Conservation (phyloP, 2,888 invertebrate species). For the Protula sp. region DNA sequence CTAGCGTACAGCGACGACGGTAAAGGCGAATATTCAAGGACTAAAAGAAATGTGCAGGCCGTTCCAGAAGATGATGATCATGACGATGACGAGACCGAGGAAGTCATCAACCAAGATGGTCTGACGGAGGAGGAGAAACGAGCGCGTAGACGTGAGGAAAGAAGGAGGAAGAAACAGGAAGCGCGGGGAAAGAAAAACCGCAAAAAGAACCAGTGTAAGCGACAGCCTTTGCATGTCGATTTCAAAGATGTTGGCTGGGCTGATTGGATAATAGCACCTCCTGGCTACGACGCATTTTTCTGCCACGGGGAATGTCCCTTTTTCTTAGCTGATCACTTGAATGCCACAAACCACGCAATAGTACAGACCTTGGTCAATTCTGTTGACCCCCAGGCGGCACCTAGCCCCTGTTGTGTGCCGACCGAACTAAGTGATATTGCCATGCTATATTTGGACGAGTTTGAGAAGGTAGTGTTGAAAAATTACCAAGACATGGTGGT, state of each 20-base stretch:
- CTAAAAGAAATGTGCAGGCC: background rate
- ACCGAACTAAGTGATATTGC: slow-evolving; percentile 89
- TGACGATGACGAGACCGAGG: background rate
- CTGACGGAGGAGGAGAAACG: background rate
- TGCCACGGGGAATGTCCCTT: slow-evolving; percentile 95
- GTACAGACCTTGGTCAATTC: slow-evolving; percentile 57
- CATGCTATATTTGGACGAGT: slow-evolving; percentile 92
- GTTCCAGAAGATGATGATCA: background rate
- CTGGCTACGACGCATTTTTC: slow-evolving; percentile 92
- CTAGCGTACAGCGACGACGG: slow-evolving; percentile 67
- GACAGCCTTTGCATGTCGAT: slow-evolving; percentile 86
- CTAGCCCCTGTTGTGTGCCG: slow-evolving; percentile 95
- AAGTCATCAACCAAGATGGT: background rate
- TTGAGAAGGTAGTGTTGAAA: slow-evolving; percentile 92
- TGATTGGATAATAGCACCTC: slow-evolving; percentile 97
- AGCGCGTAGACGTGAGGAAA: background rate
- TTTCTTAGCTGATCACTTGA: slow-evolving; percentile 87
- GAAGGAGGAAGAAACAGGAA: background rate
- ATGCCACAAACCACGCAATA: slow-evolving; percentile 98
- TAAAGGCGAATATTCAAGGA: background rate
- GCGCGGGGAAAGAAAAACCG: background rate
- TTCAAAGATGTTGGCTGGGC: slow-evolving; percentile 96
- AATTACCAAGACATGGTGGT: slow-evolving; percentile 99
- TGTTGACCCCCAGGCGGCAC: slow-evolving; percentile 69
- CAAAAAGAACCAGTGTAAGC: slow-evolving; percentile 62